phyloP scores from a whole-genome alignment of 2,113 vertebrate genomes.

The Cairina moschata region DNA sequence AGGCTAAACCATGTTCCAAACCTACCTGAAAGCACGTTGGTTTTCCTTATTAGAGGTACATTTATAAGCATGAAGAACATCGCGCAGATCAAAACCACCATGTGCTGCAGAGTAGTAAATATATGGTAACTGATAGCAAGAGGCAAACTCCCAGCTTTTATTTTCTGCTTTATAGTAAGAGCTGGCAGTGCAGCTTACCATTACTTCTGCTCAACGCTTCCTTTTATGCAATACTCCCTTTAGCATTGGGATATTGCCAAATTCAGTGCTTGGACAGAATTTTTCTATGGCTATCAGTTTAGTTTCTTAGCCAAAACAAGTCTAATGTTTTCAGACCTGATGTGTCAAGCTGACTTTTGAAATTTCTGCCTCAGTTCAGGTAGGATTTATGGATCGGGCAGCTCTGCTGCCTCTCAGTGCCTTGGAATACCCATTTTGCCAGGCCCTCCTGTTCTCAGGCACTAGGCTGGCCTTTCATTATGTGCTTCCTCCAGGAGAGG shows the following conservation, averaged over 20 bases:
- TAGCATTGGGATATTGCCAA: neutral
- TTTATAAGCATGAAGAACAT: neutral
- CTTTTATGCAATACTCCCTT: neutral
- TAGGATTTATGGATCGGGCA: neutral
- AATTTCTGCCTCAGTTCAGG: neutral
- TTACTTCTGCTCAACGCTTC: neutral
- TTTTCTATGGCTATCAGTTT: neutral
- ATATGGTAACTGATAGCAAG: neutral
- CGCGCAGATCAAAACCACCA: neutral
- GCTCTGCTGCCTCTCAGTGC: neutral
- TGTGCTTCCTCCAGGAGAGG: neutral
- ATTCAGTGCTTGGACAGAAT: neutral
- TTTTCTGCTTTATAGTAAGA: neutral
- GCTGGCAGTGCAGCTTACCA: neutral
- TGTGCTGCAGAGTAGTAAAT: neutral
- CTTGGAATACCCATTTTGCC: neutral
- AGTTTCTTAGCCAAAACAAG: neutral
- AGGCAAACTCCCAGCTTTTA: neutral
- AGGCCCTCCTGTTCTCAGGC: neutral
- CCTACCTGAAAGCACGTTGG: neutral
- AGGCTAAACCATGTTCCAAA: neutral
- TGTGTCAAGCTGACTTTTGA: neutral
- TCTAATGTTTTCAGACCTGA: neutral
- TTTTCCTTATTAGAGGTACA: neutral
- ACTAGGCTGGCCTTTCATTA: neutral